Evolutionary conservation across 2,797 vertebrate species (phyloP).

Genomic region (Neosilurus hyrtlii): DNA sequence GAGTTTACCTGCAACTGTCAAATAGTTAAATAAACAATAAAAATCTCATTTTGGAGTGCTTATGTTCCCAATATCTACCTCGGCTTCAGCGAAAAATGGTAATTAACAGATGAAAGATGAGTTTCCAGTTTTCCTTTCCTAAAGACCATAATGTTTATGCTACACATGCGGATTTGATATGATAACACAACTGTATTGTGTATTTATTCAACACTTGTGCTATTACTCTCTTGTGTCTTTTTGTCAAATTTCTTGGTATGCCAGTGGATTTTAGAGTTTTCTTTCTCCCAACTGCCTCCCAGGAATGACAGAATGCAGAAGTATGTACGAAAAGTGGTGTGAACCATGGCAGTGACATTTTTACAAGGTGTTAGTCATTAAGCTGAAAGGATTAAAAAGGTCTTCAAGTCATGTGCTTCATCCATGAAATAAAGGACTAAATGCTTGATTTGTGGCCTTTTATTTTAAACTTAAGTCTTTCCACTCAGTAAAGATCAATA

Average conservation of each 20-base stretch:
- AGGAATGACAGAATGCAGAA: neutral
- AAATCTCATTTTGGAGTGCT: no score
- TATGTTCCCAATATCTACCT: no score
- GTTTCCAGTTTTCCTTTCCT: neutral
- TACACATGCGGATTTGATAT: neutral
- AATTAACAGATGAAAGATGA: neutral
- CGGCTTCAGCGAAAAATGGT: neutral
- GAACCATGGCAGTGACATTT: neutral
- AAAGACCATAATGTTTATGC: neutral
- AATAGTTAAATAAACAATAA: no score
- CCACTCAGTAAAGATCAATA: no score
- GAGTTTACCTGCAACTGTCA: no score
- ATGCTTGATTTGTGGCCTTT: neutral
- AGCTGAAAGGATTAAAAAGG: neutral
- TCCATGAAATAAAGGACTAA: neutral
- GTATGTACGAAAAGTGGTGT: neutral
- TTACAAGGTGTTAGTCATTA: neutral
- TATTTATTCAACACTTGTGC: neutral
- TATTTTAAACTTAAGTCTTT: neutral
- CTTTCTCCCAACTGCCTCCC: no score
- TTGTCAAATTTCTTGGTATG: no score
- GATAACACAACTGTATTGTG: neutral
- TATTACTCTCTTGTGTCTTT: no score
- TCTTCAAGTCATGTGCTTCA: no score
- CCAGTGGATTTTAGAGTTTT: no score